A percentile compares a stretch with the other conserved stretches of the same genome.
Evolutionary conservation across 1,140 invertebrate genomes (phyloP).

Genomic region (Oedothorax gibbosus): DNA sequence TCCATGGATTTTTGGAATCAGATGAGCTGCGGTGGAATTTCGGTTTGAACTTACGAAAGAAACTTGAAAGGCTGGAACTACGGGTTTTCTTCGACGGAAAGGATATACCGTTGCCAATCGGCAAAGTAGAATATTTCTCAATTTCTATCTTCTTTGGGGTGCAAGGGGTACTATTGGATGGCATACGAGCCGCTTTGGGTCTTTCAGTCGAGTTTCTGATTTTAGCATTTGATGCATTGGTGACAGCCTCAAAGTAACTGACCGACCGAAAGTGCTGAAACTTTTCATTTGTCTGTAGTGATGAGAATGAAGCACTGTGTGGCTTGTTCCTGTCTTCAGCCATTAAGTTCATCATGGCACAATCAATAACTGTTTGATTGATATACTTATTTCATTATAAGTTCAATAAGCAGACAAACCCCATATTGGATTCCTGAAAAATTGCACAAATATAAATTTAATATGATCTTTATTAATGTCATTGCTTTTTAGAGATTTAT

Average conservation of each 20-base stretch:
- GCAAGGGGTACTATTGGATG: conserved; percentile 48
- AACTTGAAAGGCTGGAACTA: conserved; percentile 47
- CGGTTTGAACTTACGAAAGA: conserved; percentile 38
- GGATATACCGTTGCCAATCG: background rate
- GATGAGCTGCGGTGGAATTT: conserved; percentile 32
- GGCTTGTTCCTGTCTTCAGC: conserved; percentile 31
- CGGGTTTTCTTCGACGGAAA: conserved; percentile 27
- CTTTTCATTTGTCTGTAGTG: conserved; percentile 44
- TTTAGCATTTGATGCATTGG: conserved; percentile 25
- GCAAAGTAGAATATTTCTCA: conserved; percentile 51
- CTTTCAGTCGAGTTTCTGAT: conserved; percentile 39
- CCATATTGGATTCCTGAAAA: no score
- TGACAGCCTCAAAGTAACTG: conserved; percentile 55
- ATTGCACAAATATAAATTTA: no score
- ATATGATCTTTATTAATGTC: no score
- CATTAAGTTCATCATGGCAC: background rate
- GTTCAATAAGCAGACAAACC: no score
- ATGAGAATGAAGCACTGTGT: conserved; percentile 44
- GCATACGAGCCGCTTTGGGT: background rate
- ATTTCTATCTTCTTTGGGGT: conserved; percentile 54
- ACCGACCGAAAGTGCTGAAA: conserved; percentile 52
- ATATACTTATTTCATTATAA: no score
- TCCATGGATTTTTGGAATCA: conserved; percentile 48
- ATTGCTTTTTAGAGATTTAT: no score
- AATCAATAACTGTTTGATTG: no score